phyloP scores from a whole-genome alignment of 2,888 invertebrate genomes.

The Marasmarcha lunaedactyla region DNA sequence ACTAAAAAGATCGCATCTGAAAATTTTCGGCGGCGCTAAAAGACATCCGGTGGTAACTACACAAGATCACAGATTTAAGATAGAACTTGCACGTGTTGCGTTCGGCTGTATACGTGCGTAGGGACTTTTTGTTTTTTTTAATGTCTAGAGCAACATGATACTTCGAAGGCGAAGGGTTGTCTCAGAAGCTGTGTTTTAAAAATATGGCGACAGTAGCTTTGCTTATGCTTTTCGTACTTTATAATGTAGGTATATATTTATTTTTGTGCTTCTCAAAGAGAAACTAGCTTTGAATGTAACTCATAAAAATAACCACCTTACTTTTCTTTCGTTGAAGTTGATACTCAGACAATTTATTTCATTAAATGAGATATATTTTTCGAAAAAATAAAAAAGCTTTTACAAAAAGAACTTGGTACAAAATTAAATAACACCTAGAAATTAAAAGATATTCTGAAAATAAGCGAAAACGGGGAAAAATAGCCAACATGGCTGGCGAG shows the following conservation, averaged over 20 bases:
- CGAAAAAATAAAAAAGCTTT: not conserved
- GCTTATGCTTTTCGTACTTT: no score
- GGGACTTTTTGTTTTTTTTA: constrained; percentile 6
- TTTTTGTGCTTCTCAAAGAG: no score
- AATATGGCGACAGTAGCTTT: no score
- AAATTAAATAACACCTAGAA: constrained; percentile 55
- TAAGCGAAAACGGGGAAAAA: constrained; percentile 61
- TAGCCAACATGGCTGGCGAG: constrained; percentile 62
- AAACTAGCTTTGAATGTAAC: no score
- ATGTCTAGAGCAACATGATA: not conserved
- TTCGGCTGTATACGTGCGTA: constrained; percentile 47
- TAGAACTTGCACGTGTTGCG: constrained; percentile 49
- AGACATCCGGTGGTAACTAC: constrained; percentile 49
- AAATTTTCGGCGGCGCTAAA: constrained; percentile 48
- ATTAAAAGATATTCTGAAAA: constrained; percentile 58
- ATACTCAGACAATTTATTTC: no score
- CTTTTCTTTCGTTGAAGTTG: no score
- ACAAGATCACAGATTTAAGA: constrained; percentile 31
- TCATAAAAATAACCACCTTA: no score
- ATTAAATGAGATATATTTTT: no score
- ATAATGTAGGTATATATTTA: no score
- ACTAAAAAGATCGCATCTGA: constrained; percentile 13
- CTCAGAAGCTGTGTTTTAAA: not conserved
- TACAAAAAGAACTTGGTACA: constrained; percentile 5
- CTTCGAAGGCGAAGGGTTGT: not conserved